These are phyloP conservation scores for Nomada fabriciana DNA, from an alignment of 2,888 invertebrate genomes.

Conservation along the genomic window DNA sequence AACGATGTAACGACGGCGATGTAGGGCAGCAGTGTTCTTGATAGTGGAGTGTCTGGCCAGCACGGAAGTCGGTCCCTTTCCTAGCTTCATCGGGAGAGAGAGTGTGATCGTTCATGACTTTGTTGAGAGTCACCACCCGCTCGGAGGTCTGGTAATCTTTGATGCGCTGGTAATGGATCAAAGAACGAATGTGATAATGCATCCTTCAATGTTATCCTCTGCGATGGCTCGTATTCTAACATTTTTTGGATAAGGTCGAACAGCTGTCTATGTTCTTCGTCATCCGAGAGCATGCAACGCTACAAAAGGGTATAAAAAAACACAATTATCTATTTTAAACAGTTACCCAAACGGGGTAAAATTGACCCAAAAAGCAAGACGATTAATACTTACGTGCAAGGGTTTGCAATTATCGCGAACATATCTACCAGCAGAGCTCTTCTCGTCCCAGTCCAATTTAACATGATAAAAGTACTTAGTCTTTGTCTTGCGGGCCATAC, in stretches of 20 bases:
- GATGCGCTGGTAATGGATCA: constrained; percentile 92
- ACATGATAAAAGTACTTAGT: constrained; percentile 99
- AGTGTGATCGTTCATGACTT: constrained; percentile 89
- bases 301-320: constrained; percentile 84
- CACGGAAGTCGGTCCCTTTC: constrained; percentile 80
- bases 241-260: constrained; percentile 98
- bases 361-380: not conserved
- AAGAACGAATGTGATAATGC: constrained; percentile 97
- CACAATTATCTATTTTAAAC: not conserved
- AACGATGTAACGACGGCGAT: constrained; percentile 51
- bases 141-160: constrained; percentile 88
- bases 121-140: constrained; percentile 85
- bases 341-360: not conserved
- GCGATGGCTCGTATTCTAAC: constrained; percentile 98
- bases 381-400: constrained; percentile 89
- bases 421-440: constrained; percentile 98
- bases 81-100: constrained; percentile 89
- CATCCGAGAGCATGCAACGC: constrained; percentile 95
- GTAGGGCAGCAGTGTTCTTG: constrained; percentile 61
- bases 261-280: constrained; percentile 95
- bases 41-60: constrained; percentile 75
- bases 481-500: constrained; percentile 95
- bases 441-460: constrained; percentile 98
- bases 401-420: constrained; percentile 99
- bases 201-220: constrained; percentile 94